Evolutionary conservation across 2,888 invertebrate species (phyloP), one percentile per base, ranked within the genome.

Genomic region (Amphipyra tragopoginis): DNA sequence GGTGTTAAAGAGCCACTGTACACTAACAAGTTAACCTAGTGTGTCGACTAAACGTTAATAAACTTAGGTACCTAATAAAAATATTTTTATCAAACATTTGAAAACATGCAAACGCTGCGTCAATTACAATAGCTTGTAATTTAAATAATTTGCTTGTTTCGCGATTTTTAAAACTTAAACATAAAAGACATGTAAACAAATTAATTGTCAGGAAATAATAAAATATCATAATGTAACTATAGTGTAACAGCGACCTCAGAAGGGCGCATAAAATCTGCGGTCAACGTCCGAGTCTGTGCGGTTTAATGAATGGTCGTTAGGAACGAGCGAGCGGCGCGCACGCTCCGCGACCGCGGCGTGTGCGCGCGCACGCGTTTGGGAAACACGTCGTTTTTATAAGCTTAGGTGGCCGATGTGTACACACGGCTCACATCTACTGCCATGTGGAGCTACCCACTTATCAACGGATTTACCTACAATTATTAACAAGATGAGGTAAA

Each of bases 401-500:
- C 33, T 7, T 36, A 51, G 15, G 9, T 1, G 33, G 14, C 13
- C 7, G 3, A 13, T 44, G 15, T 15, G 21, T n/a, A 21, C 26
- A 7, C 9, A 43, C 15, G 0, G 13, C 11, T n/a, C 44, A 9
- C 36, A 6, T 15, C 39, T n/a, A 34, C 33, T 8, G 11, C 48
- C 15, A 11, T 9, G 9, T 29, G 15, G 2, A 9, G 10, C 29
- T 54, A 60, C 36, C 49, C 43, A 48, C 39, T 47, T 47, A 14
- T 14, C 26, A 6, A 13, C 6, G 48, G 51, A 38, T 42, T 69
- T 45, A 63, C 63, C 51, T 15, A 38, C 42, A 42, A 33, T 66
- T 59, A 65, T 44, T 9, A 34, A 15, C 11, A 5, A 38, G 36
- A 65, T 50, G n/a, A 60, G 40, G 15, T 43, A 56, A 63, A 49